Conservation (phyloP, 2,797 vertebrate species). For the Schizopygopsis pylzovi region DNA sequence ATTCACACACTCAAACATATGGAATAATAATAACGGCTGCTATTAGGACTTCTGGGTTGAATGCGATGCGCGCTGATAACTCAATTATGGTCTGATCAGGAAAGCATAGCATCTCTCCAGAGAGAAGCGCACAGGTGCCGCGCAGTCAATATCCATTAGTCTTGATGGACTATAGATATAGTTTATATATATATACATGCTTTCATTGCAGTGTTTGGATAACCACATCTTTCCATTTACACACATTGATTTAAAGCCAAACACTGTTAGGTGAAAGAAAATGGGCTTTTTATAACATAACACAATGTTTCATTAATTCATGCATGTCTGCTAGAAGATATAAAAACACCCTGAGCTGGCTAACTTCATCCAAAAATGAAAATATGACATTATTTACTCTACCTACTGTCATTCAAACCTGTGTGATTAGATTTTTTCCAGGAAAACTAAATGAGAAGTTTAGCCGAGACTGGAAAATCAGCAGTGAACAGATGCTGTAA, state of each 20-base stretch:
- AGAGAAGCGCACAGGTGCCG: background rate
- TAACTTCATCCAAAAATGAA: background rate
- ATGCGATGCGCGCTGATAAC: constrained; percentile 32
- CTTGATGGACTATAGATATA: constrained; percentile 49
- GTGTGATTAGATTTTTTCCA: background rate
- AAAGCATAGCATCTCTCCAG: constrained; percentile 16
- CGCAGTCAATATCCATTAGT: constrained; percentile 55
- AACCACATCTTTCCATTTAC: constrained; percentile 22
- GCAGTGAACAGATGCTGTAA: background rate
- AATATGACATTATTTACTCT: background rate
- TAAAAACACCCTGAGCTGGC: background rate
- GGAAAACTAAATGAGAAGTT: background rate
- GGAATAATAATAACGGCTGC: constrained; percentile 30
- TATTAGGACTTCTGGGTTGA: constrained; percentile 19
- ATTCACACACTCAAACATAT: constrained; percentile 38
- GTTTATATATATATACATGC: constrained; percentile 37
- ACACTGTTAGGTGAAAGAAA: constrained; percentile 20
- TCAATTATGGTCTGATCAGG: constrained; percentile 16
- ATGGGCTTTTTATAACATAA: constrained; percentile 6
- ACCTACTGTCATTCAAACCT: background rate
- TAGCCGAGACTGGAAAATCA: background rate
- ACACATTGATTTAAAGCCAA: constrained; percentile 39
- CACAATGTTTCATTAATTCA: constrained; percentile 11
- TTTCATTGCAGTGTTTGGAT: constrained; percentile 27
- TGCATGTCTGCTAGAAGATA: background rate